Percentiles rank a stretch among this genome's conserved stretches.
These are phyloP conservation scores for Ectropis crepuscularia DNA, from an alignment of 2,888 invertebrate species.

Conservation along the genomic window DNA sequence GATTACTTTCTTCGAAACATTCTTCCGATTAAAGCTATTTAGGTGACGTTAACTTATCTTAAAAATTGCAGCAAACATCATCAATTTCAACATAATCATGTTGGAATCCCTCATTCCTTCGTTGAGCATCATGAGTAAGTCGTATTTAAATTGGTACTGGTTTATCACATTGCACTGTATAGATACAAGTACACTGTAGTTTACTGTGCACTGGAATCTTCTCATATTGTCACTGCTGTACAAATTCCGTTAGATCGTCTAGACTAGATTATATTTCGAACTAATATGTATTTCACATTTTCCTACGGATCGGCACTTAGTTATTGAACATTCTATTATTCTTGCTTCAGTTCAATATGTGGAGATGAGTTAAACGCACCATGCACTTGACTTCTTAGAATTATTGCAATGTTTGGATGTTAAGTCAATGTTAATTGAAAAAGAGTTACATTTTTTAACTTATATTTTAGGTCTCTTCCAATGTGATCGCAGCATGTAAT, in stretches of 20 bases:
- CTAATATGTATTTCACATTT: background rate
- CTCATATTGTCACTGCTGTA: conserved; percentile 1
- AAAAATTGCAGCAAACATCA: conserved; percentile 26
- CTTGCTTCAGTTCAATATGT: too few relatives aligned
- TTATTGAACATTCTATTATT: too few relatives aligned
- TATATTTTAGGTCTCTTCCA: conserved; percentile 6
- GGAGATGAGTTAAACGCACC: too few relatives aligned
- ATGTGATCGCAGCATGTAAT: conserved; percentile 9
- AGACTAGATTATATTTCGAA: background rate
- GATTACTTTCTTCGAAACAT: background rate
- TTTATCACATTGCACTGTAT: conserved; percentile 15
- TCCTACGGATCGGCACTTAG: too few relatives aligned
- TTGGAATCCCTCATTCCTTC: conserved; percentile 47
- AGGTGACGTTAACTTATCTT: background rate
- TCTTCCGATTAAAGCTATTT: background rate
- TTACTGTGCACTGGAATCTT: conserved; percentile 5
- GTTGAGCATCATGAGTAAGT: conserved; percentile 67
- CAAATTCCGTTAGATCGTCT: background rate
- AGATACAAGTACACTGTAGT: background rate
- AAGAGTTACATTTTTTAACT: background rate
- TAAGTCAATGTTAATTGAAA: background rate
- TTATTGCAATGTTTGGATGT: too few relatives aligned
- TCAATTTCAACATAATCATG: conserved; percentile 20
- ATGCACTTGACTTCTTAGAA: too few relatives aligned
- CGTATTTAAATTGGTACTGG: conserved; percentile 19